Percentiles rank a stretch among this genome's conserved stretches.
These are phyloP conservation scores for cattle (Bos taurus) DNA, from an alignment of 2,113 vertebrate genomes.

Conservation along the genomic window ARS-UCD2.0 NC_037348.1:62085001-62085500, in stretches of 20 bases:
- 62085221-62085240: constrained; percentile 15
- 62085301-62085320: constrained; percentile 52
- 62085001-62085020: background rate
- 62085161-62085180: background rate
- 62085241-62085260: background rate
- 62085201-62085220: constrained; percentile 43
- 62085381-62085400: constrained; percentile 58
- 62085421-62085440: constrained; percentile 57
- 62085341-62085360: constrained; percentile 61
- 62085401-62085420: constrained; percentile 64
- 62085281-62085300: background rate
- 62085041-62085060: background rate
- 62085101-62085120: background rate
- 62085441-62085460: background rate
- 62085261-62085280: background rate
- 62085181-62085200: constrained; percentile 27
- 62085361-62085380: constrained; percentile 64
- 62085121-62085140: background rate
- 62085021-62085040: background rate
- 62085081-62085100: background rate
- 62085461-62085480: constrained; percentile 46
- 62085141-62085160: background rate
- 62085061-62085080: background rate
- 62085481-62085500: constrained; percentile 49
- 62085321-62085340: constrained; percentile 57